Percentiles rank a stretch among this genome's conserved stretches.
These are phyloP conservation scores for Heliothis peltigera DNA, from an alignment of 2,888 invertebrate species.

Conservation along the genomic window DNA sequence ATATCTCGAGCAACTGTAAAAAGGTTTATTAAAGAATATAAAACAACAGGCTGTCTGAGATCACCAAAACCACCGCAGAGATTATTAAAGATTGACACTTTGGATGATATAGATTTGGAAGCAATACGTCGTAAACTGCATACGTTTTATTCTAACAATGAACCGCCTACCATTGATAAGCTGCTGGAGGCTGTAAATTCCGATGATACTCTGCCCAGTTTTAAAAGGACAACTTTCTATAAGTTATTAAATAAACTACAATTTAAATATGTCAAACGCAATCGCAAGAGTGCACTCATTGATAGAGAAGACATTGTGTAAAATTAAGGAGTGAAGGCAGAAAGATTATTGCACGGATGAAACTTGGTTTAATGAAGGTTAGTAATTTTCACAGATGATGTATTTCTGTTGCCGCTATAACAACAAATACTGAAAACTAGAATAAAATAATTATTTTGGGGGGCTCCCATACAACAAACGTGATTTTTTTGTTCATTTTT, in stretches of 20 bases:
- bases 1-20: slow-evolving; percentile 4
- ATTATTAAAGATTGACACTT: slow-evolving; percentile 5
- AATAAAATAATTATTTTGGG: too few relatives aligned
- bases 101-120: slow-evolving; percentile 7
- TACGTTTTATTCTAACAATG: slow-evolving; percentile 1
- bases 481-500: too few relatives aligned
- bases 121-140: slow-evolving; percentile 10
- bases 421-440: too few relatives aligned
- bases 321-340: too few relatives aligned
- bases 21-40: slow-evolving; percentile 7
- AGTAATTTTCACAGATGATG: too few relatives aligned
- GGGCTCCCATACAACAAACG: too few relatives aligned
- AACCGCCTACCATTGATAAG: background rate
- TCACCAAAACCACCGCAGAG: slow-evolving; percentile 3
- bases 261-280: slow-evolving; percentile 6
- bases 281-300: too few relatives aligned
- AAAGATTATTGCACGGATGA: too few relatives aligned
- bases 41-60: background rate
- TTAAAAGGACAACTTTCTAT: slow-evolving; percentile 4
- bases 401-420: too few relatives aligned
- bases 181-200: background rate
- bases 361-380: too few relatives aligned
- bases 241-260: slow-evolving; percentile 12
- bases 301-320: too few relatives aligned
- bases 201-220: slow-evolving; percentile 10